Evolutionary conservation across 2,797 vertebrate species (phyloP), one percentile per base, ranked within the genome.

Genomic region (Falco biarmicus): DNA sequence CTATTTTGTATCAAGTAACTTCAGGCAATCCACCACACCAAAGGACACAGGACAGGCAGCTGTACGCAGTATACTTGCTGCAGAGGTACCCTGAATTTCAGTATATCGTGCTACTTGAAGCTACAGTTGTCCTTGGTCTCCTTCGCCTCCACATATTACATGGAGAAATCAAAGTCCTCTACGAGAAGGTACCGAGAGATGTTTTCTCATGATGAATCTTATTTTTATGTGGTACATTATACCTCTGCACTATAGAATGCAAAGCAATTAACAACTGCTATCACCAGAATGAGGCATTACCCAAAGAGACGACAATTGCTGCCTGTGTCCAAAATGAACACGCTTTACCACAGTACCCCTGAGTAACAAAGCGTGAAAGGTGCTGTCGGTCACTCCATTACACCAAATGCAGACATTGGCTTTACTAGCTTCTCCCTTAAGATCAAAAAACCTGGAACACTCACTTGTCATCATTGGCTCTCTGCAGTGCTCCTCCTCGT

Each of bases 381-480:
- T 39, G 20, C 0, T 48, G n/a, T 9, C 50, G 37, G 32, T 63
- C n/a, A 73, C 57, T 41, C 20, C 5, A 2, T 57, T 61, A 59
- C 20, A 63, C 9, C 56, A 87, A 86, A 87, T 19, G 19, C n/a
- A 73, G 60, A 20, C 21, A 13, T 1, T 53, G 60, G 32, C 31
- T 74, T 92, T 77, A 70, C 24, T 21, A 80, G 6, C 20, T 57
- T 51, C 63, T 28, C 48, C 18, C 89, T n/a, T 51, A 78, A 56
- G 41, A 91, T 13, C 6, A 84, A 71, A 66, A 92, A 64, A 75
- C 45, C 10, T 73, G 39, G 5, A 83, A 89, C 22, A 98, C 98
- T 98, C 97, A 99, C 99, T 99, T 99, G 97, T 99, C 98, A 75
- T 99, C 99, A 91, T 99, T 99, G 89, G 99, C 99, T 97, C 98